Percentiles rank a stretch among this genome's conserved stretches.
Conservation (phyloP, 2,113 vertebrate species). For the Brachypteracias leptosomus region DNA sequence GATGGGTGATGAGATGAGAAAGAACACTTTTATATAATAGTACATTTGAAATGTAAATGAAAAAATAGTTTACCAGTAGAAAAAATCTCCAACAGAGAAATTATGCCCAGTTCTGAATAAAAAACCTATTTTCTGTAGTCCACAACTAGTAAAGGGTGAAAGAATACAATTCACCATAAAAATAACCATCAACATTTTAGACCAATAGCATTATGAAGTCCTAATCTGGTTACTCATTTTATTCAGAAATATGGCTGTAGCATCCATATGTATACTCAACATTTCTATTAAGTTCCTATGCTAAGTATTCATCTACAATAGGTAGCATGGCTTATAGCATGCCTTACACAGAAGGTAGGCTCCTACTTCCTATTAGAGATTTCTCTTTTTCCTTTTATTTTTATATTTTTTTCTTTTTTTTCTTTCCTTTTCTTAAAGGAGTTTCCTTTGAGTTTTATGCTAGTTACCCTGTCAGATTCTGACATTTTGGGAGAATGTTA, state of each 20-base stretch:
- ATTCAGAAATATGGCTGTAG: neutral
- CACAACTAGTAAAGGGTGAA: neutral
- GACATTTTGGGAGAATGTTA: neutral
- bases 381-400: neutral
- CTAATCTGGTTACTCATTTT: neutral
- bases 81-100: neutral
- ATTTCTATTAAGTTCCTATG: neutral
- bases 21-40: neutral
- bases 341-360: neutral
- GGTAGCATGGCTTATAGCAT: neutral
- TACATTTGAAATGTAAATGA: neutral
- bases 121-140: neutral
- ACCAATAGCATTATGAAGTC: neutral
- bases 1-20: neutral
- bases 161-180: neutral
- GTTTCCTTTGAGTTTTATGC: neutral
- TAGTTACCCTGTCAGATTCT: neutral
- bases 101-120: neutral
- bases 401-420: neutral
- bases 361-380: neutral
- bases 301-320: neutral
- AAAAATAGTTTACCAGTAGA: neutral
- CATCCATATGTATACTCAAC: neutral
- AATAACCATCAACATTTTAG: neutral
- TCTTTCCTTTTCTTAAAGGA: accelerated